These are phyloP conservation scores for Himantopus leucocephalus DNA, from an alignment of 2,113 vertebrate genomes.

Conservation along the genomic window DNA sequence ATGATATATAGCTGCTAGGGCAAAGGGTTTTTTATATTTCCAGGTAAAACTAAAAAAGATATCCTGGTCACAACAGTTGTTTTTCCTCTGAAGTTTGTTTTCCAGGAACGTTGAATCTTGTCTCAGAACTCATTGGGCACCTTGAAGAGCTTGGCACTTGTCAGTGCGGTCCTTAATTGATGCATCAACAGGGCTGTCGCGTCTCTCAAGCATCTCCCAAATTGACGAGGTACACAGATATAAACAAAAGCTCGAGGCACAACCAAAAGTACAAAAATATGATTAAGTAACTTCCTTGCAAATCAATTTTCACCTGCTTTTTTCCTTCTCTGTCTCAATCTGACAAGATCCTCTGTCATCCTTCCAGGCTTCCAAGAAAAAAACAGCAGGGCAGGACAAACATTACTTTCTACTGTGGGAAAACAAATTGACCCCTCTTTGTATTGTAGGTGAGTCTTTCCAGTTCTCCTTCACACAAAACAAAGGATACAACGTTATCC, in stretches of 20 bases:
- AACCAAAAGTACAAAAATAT: neutral
- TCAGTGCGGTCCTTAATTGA: neutral
- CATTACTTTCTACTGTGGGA: neutral
- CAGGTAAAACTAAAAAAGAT: neutral
- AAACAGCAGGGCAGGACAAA: neutral
- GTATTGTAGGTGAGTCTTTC: neutral
- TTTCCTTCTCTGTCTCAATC: neutral
- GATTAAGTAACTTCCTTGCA: neutral
- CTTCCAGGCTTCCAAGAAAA: neutral
- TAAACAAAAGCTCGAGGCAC: neutral
- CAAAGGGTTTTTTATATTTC: neutral
- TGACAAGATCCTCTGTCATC: neutral
- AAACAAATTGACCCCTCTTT: neutral
- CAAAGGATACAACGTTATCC: neutral
- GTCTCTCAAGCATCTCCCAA: neutral
- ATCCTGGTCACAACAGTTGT: neutral
- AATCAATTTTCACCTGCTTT: conserved; percentile 5
- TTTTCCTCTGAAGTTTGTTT: neutral
- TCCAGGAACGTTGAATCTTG: neutral
- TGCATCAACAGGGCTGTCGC: neutral
- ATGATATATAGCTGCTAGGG: neutral
- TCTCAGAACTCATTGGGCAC: neutral
- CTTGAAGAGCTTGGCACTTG: neutral
- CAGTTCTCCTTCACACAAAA: neutral
- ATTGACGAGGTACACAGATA: neutral